Conservation (phyloP, 2,113 vertebrate species). For the Prunella himalayana region DNA sequence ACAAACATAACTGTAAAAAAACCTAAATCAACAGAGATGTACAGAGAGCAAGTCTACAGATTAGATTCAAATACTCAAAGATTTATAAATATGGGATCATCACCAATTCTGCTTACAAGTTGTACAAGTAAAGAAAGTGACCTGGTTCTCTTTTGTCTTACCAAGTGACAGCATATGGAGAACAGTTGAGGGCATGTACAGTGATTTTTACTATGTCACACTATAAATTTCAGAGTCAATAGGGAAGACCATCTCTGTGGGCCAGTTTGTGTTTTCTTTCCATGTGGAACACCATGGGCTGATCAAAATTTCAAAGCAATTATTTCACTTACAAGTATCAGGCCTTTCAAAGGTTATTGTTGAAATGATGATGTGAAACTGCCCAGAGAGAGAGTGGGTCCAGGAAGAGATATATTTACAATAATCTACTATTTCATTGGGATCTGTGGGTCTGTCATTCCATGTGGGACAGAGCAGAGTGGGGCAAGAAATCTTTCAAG, state of each 20-base stretch:
- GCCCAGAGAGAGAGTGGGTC: background rate
- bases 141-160: constrained; percentile 37
- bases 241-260: background rate
- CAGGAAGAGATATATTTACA: background rate
- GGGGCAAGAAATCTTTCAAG: background rate
- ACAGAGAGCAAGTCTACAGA: background rate
- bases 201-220: background rate
- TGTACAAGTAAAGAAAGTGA: constrained; percentile 1
- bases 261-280: background rate
- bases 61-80: background rate
- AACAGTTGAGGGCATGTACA: background rate
- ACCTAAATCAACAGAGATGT: background rate
- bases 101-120: constrained; percentile 12
- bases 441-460: background rate
- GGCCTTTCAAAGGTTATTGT: background rate
- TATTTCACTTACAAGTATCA: background rate
- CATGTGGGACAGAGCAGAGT: background rate
- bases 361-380: background rate
- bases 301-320: background rate
- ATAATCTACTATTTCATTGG: background rate
- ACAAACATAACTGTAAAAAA: background rate
- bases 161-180: background rate
- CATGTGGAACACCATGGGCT: background rate
- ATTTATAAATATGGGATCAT: constrained; percentile 35
- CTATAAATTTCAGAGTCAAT: background rate